A percentile compares a stretch with the other conserved stretches of the same genome.
These are phyloP conservation scores for Anguilla marmorata DNA, from an alignment of 2,797 vertebrate species.

Conservation along the genomic window DNA sequence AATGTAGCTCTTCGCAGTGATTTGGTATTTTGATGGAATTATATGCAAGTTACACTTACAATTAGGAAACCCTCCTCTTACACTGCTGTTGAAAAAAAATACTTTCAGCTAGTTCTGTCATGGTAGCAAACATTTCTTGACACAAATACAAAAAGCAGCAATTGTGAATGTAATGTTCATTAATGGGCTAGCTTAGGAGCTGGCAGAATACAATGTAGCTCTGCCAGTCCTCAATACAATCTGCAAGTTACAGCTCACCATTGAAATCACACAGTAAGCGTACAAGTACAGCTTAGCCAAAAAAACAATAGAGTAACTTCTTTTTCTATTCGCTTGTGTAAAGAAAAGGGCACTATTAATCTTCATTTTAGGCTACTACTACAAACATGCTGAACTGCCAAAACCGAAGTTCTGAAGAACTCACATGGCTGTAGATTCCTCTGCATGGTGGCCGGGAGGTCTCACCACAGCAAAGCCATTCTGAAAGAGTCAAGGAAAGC, in stretches of 20 bases:
- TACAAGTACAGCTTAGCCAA: background rate
- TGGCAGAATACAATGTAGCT: background rate
- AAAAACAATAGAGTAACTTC: background rate
- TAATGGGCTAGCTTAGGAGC: background rate
- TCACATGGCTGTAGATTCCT: conserved; percentile 80
- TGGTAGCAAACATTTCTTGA: background rate
- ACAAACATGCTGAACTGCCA: background rate
- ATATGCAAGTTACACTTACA: background rate
- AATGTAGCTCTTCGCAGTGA: background rate
- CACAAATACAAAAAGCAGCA: background rate
- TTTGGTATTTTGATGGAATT: background rate
- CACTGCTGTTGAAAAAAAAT: background rate
- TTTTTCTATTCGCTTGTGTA: background rate
- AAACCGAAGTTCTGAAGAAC: conserved; percentile 65
- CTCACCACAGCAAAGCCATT: conserved; percentile 79
- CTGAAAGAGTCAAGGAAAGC: conserved; percentile 71
- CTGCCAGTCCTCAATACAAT: background rate
- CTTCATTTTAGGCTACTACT: background rate
- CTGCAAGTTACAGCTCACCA: background rate
- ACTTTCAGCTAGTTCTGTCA: background rate
- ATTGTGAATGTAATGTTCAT: background rate
- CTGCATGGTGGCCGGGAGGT: conserved; percentile 76
- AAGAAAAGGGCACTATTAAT: background rate
- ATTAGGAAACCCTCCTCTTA: background rate
- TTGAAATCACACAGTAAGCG: background rate